Conservation (phyloP, 2,113 vertebrate species). For the Coreoperca whiteheadi region DNA sequence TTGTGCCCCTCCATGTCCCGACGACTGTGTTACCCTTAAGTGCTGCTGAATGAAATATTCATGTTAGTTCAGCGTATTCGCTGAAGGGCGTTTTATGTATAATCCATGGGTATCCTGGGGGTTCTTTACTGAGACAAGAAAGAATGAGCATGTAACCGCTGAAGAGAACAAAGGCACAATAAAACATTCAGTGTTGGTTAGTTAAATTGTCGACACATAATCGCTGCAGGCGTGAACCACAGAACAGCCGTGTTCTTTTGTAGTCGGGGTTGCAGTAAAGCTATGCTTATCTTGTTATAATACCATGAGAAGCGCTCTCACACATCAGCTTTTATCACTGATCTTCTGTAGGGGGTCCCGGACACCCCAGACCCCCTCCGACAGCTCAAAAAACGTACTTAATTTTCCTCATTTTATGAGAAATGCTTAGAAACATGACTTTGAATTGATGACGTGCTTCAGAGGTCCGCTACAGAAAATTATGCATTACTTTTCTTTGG, state of each 20-base stretch:
- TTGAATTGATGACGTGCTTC: neutral
- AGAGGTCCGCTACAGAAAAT: neutral
- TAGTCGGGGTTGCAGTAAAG: neutral
- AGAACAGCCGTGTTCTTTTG: constrained; percentile 1
- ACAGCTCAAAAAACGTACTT: neutral
- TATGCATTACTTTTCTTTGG: neutral
- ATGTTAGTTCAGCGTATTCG: constrained; percentile 46
- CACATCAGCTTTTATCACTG: neutral
- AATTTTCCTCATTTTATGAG: neutral
- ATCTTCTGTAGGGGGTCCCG: neutral
- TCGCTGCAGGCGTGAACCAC: constrained; percentile 25
- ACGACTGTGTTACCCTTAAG: constrained; percentile 45
- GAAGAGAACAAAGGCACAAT: constrained; percentile 53
- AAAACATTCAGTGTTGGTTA: constrained; percentile 53
- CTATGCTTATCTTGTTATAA: constrained; percentile 5
- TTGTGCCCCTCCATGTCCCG: constrained; percentile 24
- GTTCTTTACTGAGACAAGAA: constrained; percentile 32
- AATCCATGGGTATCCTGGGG: constrained; percentile 57
- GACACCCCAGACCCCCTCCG: neutral
- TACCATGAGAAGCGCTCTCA: neutral
- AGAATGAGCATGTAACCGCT: constrained; percentile 29
- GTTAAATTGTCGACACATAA: constrained; percentile 51
- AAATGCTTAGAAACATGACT: neutral
- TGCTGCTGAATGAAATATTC: constrained; percentile 73
- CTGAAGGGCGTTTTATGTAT: constrained; percentile 61